Evolutionary conservation across 2,888 invertebrate species (phyloP).

Genomic region (Ptychoptera contaminata): DNA sequence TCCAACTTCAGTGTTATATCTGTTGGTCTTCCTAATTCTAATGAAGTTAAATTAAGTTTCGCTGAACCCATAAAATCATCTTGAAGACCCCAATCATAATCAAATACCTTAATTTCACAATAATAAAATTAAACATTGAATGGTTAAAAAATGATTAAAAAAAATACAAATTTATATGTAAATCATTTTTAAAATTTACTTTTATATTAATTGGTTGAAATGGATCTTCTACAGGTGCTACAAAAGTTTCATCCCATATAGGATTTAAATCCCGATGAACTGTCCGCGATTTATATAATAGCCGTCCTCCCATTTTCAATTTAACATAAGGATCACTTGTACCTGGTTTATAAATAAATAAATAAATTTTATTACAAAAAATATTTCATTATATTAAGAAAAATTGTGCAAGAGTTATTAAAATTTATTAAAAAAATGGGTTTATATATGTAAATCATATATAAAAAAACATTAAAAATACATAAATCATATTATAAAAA

Average conservation of each 20-base stretch:
- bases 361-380: slow-evolving; percentile 1
- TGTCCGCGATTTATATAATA: slow-evolving; percentile 86
- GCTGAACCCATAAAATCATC: slow-evolving; percentile 98
- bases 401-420: no score
- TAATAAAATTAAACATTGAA: background rate
- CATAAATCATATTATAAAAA: no score
- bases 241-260: slow-evolving; percentile 95
- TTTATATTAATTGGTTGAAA: slow-evolving; percentile 73
- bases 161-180: background rate
- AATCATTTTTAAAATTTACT: slow-evolving; percentile 34
- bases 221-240: slow-evolving; percentile 81
- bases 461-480: no score
- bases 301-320: slow-evolving; percentile 74
- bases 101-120: slow-evolving; percentile 53
- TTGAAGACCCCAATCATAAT: slow-evolving; percentile 92
- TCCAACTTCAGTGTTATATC: slow-evolving; percentile 67
- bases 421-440: no score
- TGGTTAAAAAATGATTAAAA: background rate
- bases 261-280: slow-evolving; percentile 92
- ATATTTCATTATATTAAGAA: background rate
- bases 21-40: slow-evolving; percentile 60
- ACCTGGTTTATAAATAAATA: slow-evolving; percentile 38
- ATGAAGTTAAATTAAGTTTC: slow-evolving; percentile 62
- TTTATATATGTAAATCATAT: no score
- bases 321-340: slow-evolving; percentile 97